Base-by-base conservation (phyloP, 2,113 vertebrate genomes). In the Callithrix jacchus region DNA sequence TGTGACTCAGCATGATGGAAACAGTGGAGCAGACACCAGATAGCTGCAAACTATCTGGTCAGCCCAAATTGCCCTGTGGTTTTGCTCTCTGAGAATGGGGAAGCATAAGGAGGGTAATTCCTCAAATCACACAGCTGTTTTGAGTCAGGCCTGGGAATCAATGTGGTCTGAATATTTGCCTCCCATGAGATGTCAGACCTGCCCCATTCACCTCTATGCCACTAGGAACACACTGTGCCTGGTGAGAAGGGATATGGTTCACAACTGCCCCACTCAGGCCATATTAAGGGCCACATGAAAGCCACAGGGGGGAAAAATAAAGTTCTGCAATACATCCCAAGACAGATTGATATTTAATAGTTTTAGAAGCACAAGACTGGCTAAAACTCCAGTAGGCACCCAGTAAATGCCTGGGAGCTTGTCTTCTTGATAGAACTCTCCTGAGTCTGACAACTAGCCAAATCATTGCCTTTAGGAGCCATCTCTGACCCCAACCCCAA, bases 21-120 rank as follows among this genome's bases (percentile, higher is more conserved):
- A 54, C 8, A 12, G 40, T 3, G 30, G 37, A n/a, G 11, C 27
- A 64, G 66, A 83, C 13, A 42, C 12, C 42, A 87, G 89, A 42
- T 8, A 86, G 23, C 45, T 45, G 25, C 64, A 71, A 87, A 83
- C 56, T n/a, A n/a, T n/a, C n/a, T n/a, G n/a, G n/a, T 47, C 47
- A 52, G 32, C 18, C 68, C 25, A 45, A 66, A 42, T 68, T 56
- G 32, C 49, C 30, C 35, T 74, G 37, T 76, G 77, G 83, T 49
- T 97, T 88, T 56, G 49, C 32, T 79, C 42, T 82, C 82, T 91
- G 79, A 66, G 12, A 93, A 76, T 27, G 84, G 21, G 37, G 83
- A 85, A 89, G 40, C 30, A 45, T 0, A 1, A 37, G 8, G 32
- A 12, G 52, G 8, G 20, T 61, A 76, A 92, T 81, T 89, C 84